These are phyloP conservation scores for Cynocephalus volans DNA, from an alignment of 2,113 vertebrate genomes.

Conservation along the genomic window DNA sequence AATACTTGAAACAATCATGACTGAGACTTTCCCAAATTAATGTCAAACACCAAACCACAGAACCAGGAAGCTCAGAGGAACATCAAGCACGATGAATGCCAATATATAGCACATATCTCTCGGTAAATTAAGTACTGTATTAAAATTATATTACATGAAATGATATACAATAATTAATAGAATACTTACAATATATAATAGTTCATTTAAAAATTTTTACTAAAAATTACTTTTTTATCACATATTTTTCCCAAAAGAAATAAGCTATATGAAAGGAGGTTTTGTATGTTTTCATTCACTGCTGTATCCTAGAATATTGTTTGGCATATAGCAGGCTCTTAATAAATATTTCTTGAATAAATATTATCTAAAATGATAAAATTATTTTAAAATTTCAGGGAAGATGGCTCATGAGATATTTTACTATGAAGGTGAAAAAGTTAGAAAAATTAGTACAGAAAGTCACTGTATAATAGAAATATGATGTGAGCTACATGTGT, in stretches of 20 bases:
- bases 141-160: slow-evolving; percentile 35
- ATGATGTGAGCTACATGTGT: neutral
- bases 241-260: slow-evolving; percentile 33
- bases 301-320: neutral
- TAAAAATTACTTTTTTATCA: slow-evolving; percentile 25
- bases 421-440: neutral
- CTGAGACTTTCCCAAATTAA: slow-evolving; percentile 35
- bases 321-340: neutral
- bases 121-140: slow-evolving; percentile 28
- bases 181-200: slow-evolving; percentile 38
- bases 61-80: neutral
- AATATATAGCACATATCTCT: neutral
- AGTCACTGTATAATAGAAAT: neutral
- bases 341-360: slow-evolving; percentile 62
- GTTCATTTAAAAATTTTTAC: slow-evolving; percentile 13
- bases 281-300: slow-evolving; percentile 32
- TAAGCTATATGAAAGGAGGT: neutral
- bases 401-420: neutral
- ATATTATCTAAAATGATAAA: slow-evolving; percentile 30
- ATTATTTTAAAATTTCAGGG: slow-evolving; percentile 31
- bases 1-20: slow-evolving; percentile 6
- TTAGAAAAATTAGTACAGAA: slow-evolving; percentile 17
- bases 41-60: slow-evolving; percentile 26
- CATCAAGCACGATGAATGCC: neutral
- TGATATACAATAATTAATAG: neutral